These are phyloP conservation scores for Okamejei kenojei DNA, from an alignment of 2,797 vertebrate genomes.

Conservation along the genomic window DNA sequence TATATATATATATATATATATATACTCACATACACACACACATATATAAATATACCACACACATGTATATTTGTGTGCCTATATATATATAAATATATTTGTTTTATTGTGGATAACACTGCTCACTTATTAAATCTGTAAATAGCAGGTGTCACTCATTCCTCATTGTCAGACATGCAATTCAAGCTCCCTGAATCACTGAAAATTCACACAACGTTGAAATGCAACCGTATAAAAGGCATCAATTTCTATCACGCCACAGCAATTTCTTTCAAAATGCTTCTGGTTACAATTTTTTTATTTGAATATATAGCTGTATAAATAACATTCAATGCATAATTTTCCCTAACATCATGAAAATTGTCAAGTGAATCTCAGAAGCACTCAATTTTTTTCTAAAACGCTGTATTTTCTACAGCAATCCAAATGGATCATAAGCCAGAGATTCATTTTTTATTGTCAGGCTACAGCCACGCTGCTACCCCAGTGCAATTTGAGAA, in stretches of 20 bases:
- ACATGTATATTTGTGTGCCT: too few species aligned
- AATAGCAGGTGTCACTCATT: neutral
- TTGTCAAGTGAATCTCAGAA: too few species aligned
- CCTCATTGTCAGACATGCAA: conserved; percentile 8
- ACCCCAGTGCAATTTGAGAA: neutral
- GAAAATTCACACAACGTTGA: neutral
- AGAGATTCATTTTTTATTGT: neutral
- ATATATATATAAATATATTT: too few species aligned
- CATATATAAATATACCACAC: too few species aligned
- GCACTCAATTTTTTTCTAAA: neutral
- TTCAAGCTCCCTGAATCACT: neutral
- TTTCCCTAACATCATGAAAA: neutral
- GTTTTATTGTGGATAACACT: neutral
- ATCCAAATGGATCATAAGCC: neutral
- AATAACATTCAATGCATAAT: neutral
- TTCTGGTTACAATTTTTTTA: neutral
- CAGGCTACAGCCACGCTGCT: neutral
- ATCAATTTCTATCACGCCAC: neutral
- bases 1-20: too few species aligned
- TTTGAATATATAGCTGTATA: neutral
- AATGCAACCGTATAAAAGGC: neutral
- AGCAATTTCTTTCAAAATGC: neutral
- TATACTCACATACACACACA: too few species aligned
- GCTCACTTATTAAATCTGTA: conserved; percentile 7
- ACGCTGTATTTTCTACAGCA: neutral